Base-by-base conservation (phyloP, 2,888 invertebrate genomes). In the Nebria brevicollis region DNA sequence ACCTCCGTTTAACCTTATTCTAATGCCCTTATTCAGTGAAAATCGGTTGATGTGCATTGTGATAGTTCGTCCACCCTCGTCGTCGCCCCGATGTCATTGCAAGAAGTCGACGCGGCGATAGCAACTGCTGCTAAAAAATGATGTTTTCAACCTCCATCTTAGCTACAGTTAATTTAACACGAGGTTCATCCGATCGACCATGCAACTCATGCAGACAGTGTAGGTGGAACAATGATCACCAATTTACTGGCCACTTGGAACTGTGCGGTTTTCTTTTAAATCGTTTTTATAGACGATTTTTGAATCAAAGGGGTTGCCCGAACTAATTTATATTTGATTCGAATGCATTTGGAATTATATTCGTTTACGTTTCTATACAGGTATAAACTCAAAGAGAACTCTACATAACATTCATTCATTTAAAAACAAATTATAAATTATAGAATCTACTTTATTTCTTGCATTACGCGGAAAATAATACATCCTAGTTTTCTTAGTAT, bases 101-200 rank as follows among this genome's bases (percentile, higher is more conserved):
- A 84, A 83, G 82, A 82, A 85, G 81, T 82, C 82, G 85, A 85
- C 86, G 87, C 82, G 85, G 85, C 86, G 87, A 87, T 88, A 89
- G 89, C 88, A 89, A 88, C 86, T 84, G 84, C 84, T 82, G 86
- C 86, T 87, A 89, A 89, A 89, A 89, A 89, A 89, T 89, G 87
- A 89, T 89, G 88, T 88, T 88, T 88, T 89, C 88, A 89, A 88
- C 89, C 89, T 88, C 87, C 87, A 87, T 86, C 88, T 89, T 89
- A 89, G 88, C 88, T 88, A 89, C 89, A 89, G 88, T 89, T 89
- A 89, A 89, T 89, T 89, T 89, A 89, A 89, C 89, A 85, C 85
- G 82, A 72, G 86, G 86, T 85, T 82, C 81, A 78, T 84, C 79
- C 82, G 84, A 80, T 83, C 79, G 82, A 84, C 84, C 85, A 85